These are phyloP conservation scores for Syngnathus floridae DNA, from an alignment of 2,113 vertebrate genomes.

Conservation along the genomic window DNA sequence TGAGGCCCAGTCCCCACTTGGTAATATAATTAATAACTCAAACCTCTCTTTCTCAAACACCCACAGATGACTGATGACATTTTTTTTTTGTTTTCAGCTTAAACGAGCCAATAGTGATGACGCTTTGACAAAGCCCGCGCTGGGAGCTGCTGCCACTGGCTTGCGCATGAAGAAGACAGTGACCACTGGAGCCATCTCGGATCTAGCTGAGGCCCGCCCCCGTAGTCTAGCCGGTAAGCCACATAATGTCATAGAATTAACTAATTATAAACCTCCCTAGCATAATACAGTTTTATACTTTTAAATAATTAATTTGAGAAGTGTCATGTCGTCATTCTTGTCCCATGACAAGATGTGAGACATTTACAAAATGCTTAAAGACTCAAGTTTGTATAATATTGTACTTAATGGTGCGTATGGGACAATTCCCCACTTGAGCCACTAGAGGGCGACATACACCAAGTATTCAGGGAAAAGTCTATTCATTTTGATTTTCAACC, in stretches of 20 bases:
- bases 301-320: neutral
- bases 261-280: no score
- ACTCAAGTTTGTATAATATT: neutral
- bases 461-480: neutral
- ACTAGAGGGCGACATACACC: conserved; percentile 60
- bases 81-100: conserved; percentile 68
- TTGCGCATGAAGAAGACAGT: conserved; percentile 86
- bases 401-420: neutral
- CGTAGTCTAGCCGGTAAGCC: conserved; percentile 74
- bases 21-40: neutral
- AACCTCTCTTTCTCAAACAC: neutral
- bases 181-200: conserved; percentile 84
- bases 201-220: conserved; percentile 78
- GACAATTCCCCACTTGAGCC: conserved; percentile 21
- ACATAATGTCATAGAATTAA: no score
- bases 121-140: conserved; percentile 78
- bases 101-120: conserved; percentile 94
- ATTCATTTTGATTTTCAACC: neutral
- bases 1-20: conserved; percentile 41
- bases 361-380: neutral
- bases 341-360: neutral
- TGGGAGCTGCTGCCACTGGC: conserved; percentile 47
- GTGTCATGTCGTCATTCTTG: neutral
- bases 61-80: conserved; percentile 12
- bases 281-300: no score